Conservation (phyloP, 35 echinoderm and acorn worm species). For the Stichopus chloronotus region DNA sequence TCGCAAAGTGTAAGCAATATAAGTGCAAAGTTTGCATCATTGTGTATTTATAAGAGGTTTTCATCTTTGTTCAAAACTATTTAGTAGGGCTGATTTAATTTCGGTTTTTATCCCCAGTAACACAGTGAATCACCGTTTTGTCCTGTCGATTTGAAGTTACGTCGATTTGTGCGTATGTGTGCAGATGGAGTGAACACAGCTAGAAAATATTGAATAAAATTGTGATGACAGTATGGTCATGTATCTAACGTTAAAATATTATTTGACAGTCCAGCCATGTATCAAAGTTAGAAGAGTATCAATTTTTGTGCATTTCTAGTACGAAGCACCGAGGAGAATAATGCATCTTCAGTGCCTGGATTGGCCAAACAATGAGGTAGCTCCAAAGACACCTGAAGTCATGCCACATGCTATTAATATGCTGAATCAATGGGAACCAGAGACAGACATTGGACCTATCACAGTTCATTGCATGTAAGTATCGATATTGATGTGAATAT, state of each 20-base stretch:
- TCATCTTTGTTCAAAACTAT: background rate
- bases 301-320: background rate
- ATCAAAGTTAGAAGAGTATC: too few relatives aligned
- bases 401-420: conserved; percentile 3
- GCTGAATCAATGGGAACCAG: conserved; percentile 1
- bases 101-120: too few relatives aligned
- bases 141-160: too few relatives aligned
- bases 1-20: background rate
- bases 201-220: too few relatives aligned
- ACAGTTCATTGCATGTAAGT: conserved; percentile 57
- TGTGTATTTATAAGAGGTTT: background rate
- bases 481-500: too few relatives aligned
- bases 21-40: background rate
- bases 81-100: too few relatives aligned
- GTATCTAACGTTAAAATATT: too few relatives aligned
- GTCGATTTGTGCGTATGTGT: too few relatives aligned
- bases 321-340: background rate
- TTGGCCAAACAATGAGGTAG: conserved; percentile 16
- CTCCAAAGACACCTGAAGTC: background rate
- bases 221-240: too few relatives aligned
- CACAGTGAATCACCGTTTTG: too few relatives aligned
- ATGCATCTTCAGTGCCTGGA: conserved; percentile 38
- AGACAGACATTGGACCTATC: conserved; percentile 26
- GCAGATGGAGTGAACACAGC: too few relatives aligned
- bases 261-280: too few relatives aligned